Percentiles rank a stretch among this genome's conserved stretches.
Evolutionary conservation across 37 sponge, comb jelly and placozoan genomes (phyloP).

Genomic region (Trichoplax adhaerens): DNA sequence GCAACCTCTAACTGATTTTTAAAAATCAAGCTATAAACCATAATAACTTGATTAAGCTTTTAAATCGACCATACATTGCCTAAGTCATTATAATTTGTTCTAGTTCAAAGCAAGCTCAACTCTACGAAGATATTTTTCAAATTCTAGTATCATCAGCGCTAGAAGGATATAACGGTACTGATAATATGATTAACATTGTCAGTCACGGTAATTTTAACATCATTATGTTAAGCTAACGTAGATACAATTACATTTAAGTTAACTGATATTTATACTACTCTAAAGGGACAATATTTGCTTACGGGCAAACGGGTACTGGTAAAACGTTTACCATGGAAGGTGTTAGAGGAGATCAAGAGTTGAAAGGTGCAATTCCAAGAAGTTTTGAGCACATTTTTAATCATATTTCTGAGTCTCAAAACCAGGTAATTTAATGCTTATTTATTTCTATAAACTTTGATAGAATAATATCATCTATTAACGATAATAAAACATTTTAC

Average conservation of each 20-base stretch:
- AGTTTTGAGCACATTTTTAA: conserved; percentile 87
- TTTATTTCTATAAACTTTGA: background rate
- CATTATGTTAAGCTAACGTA: too few relatives aligned
- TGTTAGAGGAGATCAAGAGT: conserved; percentile 29
- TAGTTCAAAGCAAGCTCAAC: conserved; percentile 69
- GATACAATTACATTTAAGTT: too few relatives aligned
- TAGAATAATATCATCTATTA: too few relatives aligned
- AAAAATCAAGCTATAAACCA: too few relatives aligned
- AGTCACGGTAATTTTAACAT: too few relatives aligned
- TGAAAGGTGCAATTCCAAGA: conserved; percentile 85
- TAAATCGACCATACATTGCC: background rate
- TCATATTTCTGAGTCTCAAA: conserved; percentile 61
- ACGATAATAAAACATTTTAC: too few relatives aligned
- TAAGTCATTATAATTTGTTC: background rate
- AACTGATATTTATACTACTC: background rate
- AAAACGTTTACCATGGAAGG: conserved; percentile 98
- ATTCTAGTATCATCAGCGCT: conserved; percentile 72
- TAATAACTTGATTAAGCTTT: too few relatives aligned
- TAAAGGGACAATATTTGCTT: conserved; percentile 89
- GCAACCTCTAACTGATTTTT: too few relatives aligned
- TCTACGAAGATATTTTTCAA: conserved; percentile 74
- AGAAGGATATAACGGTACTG: conserved; percentile 40
- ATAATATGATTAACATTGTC: too few relatives aligned
- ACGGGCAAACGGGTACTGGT: conserved; percentile 96
- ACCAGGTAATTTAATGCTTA: conserved; percentile 14